Conservation (phyloP, 1,140 invertebrate genomes). For the Odontomachus brunneus region DNA sequence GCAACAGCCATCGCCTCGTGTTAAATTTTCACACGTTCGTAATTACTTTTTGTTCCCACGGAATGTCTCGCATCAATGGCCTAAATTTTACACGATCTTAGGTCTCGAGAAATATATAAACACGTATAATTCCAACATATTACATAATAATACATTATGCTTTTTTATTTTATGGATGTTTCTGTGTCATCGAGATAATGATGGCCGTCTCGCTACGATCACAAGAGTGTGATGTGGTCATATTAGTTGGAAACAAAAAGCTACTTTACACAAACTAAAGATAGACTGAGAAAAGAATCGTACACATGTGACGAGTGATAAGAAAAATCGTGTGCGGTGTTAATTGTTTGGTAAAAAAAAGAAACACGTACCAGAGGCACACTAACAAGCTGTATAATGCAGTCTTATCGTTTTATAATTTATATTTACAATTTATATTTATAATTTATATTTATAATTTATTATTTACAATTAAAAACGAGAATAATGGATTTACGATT, state of each 20-base stretch:
- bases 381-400: not conserved
- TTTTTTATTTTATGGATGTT: not conserved
- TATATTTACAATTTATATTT: not conserved
- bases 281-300: conserved; percentile 25
- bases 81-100: too few relatives aligned
- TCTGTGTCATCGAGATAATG: too few relatives aligned
- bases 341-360: conserved; percentile 27
- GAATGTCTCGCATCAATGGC: not conserved
- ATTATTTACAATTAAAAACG: not conserved
- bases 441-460: too few relatives aligned
- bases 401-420: not conserved
- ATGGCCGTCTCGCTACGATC: conserved; percentile 17
- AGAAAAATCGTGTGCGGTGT: conserved; percentile 42
- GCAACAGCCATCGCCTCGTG: conserved; percentile 39
- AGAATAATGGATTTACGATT: not conserved
- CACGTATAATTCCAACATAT: not conserved
- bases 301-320: conserved; percentile 21
- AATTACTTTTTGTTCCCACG: not conserved
- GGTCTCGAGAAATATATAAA: too few relatives aligned
- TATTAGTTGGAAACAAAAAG: conserved; percentile 46
- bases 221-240: not conserved
- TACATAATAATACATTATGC: not conserved
- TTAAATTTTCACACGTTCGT: not conserved
- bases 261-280: conserved; percentile 49
- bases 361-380: conserved; percentile 21